A percentile compares a stretch with the other conserved stretches of the same genome.
These are phyloP conservation scores for Sphaeridia pumilis DNA, from an alignment of 2,888 invertebrate genomes.

Conservation along the genomic window DNA sequence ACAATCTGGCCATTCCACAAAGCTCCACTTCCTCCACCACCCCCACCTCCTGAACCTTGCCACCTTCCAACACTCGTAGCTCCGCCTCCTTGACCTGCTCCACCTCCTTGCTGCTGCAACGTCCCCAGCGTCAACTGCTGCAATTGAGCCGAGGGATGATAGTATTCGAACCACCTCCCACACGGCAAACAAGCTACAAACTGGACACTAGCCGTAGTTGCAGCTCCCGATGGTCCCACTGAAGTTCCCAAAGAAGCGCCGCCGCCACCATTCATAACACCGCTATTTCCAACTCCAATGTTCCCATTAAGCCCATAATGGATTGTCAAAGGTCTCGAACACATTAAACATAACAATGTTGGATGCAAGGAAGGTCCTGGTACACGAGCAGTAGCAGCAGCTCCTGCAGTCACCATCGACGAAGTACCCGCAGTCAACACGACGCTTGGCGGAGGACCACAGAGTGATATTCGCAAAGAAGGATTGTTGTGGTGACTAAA, in stretches of 20 bases:
- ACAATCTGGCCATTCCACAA: slow-evolving; percentile 33
- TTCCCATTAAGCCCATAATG: slow-evolving; percentile 18
- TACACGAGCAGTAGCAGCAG: background rate
- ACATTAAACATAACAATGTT: slow-evolving; percentile 33
- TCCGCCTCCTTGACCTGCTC: no score
- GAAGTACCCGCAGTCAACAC: slow-evolving; percentile 1
- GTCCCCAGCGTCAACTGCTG: background rate
- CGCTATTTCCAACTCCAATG: background rate
- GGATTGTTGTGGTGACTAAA: slow-evolving; percentile 2
- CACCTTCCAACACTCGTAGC: slow-evolving; percentile 1
- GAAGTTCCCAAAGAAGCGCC: background rate
- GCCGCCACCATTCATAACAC: background rate
- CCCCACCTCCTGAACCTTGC: slow-evolving; percentile 7
- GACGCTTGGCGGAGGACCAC: slow-evolving; percentile 12
- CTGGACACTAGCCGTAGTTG: slow-evolving; percentile 20
- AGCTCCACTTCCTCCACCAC: background rate
- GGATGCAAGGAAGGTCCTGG: slow-evolving; percentile 18
- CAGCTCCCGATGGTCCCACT: background rate
- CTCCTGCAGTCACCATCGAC: background rate
- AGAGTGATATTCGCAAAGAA: slow-evolving; percentile 8
- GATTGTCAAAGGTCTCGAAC: slow-evolving; percentile 31
- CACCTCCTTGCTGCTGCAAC: slow-evolving; percentile 1
- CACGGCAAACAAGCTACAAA: slow-evolving; percentile 33
- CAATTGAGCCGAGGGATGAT: slow-evolving; percentile 9
- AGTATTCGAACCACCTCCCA: slow-evolving; percentile 33